Percentiles rank a stretch among this genome's conserved stretches.
These are phyloP conservation scores for Archocentrus centrarchus DNA, from an alignment of 2,113 vertebrate genomes.

Conservation along the genomic window DNA sequence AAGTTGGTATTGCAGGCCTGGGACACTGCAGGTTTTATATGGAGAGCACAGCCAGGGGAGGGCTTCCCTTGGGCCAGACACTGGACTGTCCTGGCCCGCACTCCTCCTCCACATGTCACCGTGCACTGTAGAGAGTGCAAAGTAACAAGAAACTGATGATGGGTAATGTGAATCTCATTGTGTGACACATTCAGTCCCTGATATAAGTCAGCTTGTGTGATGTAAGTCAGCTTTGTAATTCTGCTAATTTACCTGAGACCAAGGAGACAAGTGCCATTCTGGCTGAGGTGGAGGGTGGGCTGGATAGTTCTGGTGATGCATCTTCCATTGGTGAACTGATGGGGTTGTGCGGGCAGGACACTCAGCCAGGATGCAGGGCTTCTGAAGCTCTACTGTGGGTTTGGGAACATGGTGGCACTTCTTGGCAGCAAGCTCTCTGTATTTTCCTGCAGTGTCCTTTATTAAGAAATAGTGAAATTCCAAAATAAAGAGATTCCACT, in stretches of 20 bases:
- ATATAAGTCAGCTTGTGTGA: no score
- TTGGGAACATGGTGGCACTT: slow-evolving; percentile 84
- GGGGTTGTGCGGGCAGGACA: slow-evolving; percentile 74
- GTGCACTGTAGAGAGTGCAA: slow-evolving; percentile 80
- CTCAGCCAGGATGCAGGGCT: slow-evolving; percentile 71
- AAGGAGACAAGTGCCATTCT: slow-evolving; percentile 85
- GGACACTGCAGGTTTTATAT: slow-evolving; percentile 80
- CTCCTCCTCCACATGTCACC: slow-evolving; percentile 88
- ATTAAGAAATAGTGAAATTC: neutral
- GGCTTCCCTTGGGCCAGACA: slow-evolving; percentile 81
- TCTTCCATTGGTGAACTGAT: slow-evolving; percentile 48
- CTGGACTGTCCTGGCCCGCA: slow-evolving; percentile 83
- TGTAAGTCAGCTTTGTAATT: no score
- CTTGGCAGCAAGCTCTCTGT: slow-evolving; percentile 83
- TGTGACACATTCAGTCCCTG: neutral
- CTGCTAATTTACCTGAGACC: slow-evolving; percentile 84
- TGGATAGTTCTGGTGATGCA: slow-evolving; percentile 27
- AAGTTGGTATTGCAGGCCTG: slow-evolving; percentile 89
- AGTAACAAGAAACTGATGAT: neutral
- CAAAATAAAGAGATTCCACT: neutral
- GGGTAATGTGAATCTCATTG: neutral
- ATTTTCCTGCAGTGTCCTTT: slow-evolving; percentile 84
- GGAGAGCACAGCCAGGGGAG: slow-evolving; percentile 73
- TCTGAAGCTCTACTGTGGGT: slow-evolving; percentile 82
- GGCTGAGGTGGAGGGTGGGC: slow-evolving; percentile 52